Conservation (phyloP, 2,797 vertebrate species). For the Loris lydekkerianus region DNA sequence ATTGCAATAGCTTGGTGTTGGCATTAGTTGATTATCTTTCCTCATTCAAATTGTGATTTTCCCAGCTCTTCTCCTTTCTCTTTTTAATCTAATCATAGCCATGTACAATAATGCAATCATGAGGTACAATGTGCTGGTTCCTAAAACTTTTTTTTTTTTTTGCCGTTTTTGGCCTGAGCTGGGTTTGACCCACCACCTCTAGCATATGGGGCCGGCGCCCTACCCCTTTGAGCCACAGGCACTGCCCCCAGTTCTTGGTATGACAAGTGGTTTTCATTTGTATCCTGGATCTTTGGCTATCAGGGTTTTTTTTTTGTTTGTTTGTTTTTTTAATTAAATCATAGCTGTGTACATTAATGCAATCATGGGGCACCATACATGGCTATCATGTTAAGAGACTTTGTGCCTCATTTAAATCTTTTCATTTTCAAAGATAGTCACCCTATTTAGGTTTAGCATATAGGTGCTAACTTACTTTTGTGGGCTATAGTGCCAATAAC, state of each 20-base stretch:
- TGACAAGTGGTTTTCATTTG: neutral
- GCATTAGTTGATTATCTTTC: neutral
- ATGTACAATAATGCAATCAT: no score
- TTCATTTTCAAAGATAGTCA: slow-evolving; percentile 15
- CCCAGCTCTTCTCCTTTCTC: neutral
- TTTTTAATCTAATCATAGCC: no score
- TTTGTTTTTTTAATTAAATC: no score
- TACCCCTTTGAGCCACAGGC: no score
- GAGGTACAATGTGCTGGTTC: no score
- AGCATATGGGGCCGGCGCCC: no score
- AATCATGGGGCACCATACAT: no score
- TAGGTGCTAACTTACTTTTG: neutral
- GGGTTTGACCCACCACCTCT: no score
- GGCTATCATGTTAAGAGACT: neutral
- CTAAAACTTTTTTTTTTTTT: no score
- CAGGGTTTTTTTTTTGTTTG: no score
- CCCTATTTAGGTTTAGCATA: neutral
- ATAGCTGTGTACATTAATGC: no score
- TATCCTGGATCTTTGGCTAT: neutral
- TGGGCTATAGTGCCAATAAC: neutral
- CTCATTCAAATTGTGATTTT: neutral
- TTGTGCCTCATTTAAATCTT: neutral
- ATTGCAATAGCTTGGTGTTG: neutral
- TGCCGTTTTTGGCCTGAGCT: no score
- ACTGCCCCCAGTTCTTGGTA: neutral